These are phyloP conservation scores for Sylvicola fuscatus DNA, from an alignment of 2,888 invertebrate species.

Conservation along the genomic window DNA sequence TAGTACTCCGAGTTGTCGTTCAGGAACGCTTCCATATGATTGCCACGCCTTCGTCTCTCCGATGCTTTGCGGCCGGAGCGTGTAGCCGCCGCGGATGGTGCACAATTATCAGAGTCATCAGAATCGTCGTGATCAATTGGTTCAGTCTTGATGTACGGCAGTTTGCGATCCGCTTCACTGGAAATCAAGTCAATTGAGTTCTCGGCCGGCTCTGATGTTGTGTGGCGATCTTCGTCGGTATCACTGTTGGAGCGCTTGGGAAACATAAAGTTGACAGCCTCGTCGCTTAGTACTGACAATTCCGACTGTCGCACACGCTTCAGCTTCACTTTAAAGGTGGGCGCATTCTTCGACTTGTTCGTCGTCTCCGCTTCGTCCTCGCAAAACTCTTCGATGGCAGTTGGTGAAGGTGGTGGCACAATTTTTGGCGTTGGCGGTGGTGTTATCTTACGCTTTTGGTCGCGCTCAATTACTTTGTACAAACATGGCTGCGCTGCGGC, in stretches of 20 bases:
- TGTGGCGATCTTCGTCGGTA: conserved; percentile 31
- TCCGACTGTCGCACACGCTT: conserved; percentile 53
- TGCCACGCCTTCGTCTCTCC: conserved; percentile 23
- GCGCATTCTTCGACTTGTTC: conserved; percentile 9
- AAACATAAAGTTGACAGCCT: conserved; percentile 76
- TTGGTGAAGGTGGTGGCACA: conserved; percentile 9
- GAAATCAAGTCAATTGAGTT: conserved; percentile 18
- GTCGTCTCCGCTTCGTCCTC: conserved; percentile 15
- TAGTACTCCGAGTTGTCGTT: conserved; percentile 38
- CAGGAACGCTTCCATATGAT: conserved; percentile 34
- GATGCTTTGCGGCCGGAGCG: no score
- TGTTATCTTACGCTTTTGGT: conserved; percentile 9
- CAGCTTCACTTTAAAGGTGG: conserved; percentile 48
- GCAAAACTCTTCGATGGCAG: conserved; percentile 14
- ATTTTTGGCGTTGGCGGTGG: neutral
- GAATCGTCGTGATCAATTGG: no score
- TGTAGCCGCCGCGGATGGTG: no score
- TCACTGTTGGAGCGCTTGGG: conserved; percentile 41
- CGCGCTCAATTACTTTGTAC: conserved; percentile 19
- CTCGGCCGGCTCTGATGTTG: conserved; percentile 21
- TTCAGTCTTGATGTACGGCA: no score
- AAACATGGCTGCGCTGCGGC: conserved; percentile 17
- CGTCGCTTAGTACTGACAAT: conserved; percentile 54
- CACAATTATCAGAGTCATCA: no score
- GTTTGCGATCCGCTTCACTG: conserved; percentile 6